Evolutionary conservation across 2,797 vertebrate species (phyloP), one percentile per base, ranked within the genome.

Genomic region (Florisuga fusca): DNA sequence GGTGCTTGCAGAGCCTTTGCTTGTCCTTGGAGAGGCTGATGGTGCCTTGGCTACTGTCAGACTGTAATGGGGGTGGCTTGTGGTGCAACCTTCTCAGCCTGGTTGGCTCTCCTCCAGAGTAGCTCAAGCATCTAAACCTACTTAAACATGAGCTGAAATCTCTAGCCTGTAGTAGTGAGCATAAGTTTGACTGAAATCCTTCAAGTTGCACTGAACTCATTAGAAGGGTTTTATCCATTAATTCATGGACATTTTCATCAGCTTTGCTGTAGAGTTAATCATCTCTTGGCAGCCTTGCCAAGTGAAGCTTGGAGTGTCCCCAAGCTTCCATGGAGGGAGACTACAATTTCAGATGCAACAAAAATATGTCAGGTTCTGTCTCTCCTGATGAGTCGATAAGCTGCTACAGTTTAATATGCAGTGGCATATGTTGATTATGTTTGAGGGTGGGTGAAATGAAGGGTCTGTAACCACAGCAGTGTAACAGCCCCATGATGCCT

Each of bases 21-120:
- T 74, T 15, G 41, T 29, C 4, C 21, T 26, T 2, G 2, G 46
- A 31, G 38, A 79, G n/a, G 27, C 90, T 89, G 78, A 54, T 54
- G 55, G 55, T 58, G 45, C 66, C 43, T 77, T 57, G 87, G 69
- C n/a, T 71, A 20, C 43, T 29, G 54, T 55, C 33, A 19, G 20
- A 9, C 17, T 0, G 0, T 41, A 22, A 22, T 5, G 15, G 27
- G 9, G 9, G 1, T 71, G 45, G 48, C 77, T 77, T 82, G 62
- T 1, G 0, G 4, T 19, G 79, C 59, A 48, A 2, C 54, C 29
- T 85, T 55, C 84, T 87, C 82, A 36, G 72, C 62, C 23, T 2
- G 0, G 2, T 27, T 83, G 84, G 89, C 87, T 90, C 33, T 72
- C 1, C 19, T 89, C 89, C 13, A 7, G 58, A 69, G 26, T 26